A percentile compares a stretch with the other conserved stretches of the same genome.
These are phyloP conservation scores for Potamarius usumacintae DNA, from an alignment of 2,113 vertebrate genomes.

Conservation along the genomic window DNA sequence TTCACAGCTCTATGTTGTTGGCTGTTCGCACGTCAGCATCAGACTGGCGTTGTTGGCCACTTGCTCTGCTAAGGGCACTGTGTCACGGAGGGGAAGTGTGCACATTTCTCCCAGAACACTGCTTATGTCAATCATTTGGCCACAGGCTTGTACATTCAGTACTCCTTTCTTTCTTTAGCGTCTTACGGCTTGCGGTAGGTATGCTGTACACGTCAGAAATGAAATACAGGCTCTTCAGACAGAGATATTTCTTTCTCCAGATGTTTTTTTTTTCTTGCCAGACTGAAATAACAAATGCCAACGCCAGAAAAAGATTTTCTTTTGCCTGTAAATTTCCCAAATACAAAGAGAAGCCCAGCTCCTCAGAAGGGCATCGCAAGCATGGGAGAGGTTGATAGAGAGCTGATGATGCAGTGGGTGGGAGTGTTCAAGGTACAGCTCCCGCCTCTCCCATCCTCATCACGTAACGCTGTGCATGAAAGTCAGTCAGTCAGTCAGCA, in stretches of 20 bases:
- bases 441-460: slow-evolving; percentile 27
- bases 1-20: slow-evolving; percentile 23
- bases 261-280: slow-evolving; percentile 17
- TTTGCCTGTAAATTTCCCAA: neutral
- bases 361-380: slow-evolving; percentile 13
- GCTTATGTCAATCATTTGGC: slow-evolving; percentile 28
- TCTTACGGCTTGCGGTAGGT: neutral
- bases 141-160: neutral
- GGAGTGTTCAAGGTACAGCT: slow-evolving; percentile 28
- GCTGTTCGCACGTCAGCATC: slow-evolving; percentile 23
- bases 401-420: slow-evolving; percentile 10
- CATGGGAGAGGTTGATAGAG: neutral
- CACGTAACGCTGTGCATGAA: neutral
- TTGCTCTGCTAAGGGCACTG: slow-evolving; percentile 45
- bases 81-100: slow-evolving; percentile 46
- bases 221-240: neutral
- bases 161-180: neutral
- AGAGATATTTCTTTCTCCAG: neutral
- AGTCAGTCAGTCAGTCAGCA: neutral
- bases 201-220: slow-evolving; percentile 4
- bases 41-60: neutral
- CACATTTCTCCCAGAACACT: slow-evolving; percentile 14
- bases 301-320: neutral
- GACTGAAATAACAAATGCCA: neutral
- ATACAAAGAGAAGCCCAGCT: neutral